Evolutionary conservation across 1,140 invertebrate genomes (phyloP), one percentile per base, ranked within the genome.

Genomic region (Drosophila lowei): DNA sequence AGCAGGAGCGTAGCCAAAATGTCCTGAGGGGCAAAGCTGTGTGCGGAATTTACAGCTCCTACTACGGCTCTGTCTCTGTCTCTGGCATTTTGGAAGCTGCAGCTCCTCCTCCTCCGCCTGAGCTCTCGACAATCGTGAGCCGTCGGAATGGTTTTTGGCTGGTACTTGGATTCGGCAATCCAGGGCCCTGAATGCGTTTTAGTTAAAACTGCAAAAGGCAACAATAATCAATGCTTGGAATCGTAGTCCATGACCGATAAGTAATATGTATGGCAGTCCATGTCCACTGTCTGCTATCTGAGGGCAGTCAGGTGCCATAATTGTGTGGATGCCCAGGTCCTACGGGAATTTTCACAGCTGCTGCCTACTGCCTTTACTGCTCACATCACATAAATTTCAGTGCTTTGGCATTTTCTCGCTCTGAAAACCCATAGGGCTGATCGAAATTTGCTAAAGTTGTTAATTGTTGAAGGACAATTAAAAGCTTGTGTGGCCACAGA

Each of bases 181-280:
- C 15, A 47, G 15, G 41, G 47, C 53, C 61, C 54, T 59, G 50
- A 72, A 53, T 85, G 64, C 48, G 65, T 77, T 77, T 80, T 80
- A 71, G 73, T 71, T 86, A 86, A 88, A 85, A 86, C 72, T 79
- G 76, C 54, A 70, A 74, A 71, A 62, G 70, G 76, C 80, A 83
- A 72, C 88, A 88, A 90, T 77, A 88, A 90, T 90, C 88, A 84
- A 72, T 78, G 88, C 59, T 63, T 60, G 79, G 65, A 34, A 11
- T 34, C 84, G 78, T 76, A 68, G 72, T 75, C 56, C 66, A 68
- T 38, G 62, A 49, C 60, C 54, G 72, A 89, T 89, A 88, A 86
- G 71, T 77, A 83, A 84, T 81, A 63, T 59, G 66, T 66, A 63
- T 63, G 61, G 38, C 64, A 41, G 16, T 55, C 42, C 18, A 23